These are phyloP conservation scores for Bibio marci DNA, from an alignment of 2,888 invertebrate genomes.

Conservation along the genomic window DNA sequence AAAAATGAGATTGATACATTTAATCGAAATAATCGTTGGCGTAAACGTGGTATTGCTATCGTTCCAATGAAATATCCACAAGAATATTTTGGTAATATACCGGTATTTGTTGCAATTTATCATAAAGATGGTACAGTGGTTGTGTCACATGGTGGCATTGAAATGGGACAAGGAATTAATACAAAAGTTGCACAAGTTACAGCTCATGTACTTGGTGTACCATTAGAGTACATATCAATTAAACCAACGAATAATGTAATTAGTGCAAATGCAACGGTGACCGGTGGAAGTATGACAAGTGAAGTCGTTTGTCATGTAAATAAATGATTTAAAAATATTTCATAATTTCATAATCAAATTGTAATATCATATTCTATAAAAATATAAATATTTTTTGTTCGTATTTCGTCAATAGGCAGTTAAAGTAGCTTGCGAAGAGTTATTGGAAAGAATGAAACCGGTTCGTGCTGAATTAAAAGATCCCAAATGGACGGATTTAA, in stretches of 20 bases:
- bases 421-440: constrained; percentile 8
- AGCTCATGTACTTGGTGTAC: constrained; percentile 32
- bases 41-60: constrained; percentile 32
- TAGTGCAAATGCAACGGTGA: constrained; percentile 28
- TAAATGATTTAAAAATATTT: constrained; percentile 1
- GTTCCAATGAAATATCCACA: constrained; percentile 33
- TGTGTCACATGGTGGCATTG: constrained; percentile 30
- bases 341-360: too few relatives aligned
- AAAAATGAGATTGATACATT: constrained; percentile 23
- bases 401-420: constrained; percentile 11
- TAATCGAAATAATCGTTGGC: constrained; percentile 36
- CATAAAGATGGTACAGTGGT: constrained; percentile 31
- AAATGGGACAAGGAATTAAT: constrained; percentile 37
- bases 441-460: constrained; percentile 7
- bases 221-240: constrained; percentile 29
- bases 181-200: constrained; percentile 34
- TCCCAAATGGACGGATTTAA: constrained; percentile 10
- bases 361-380: too few relatives aligned
- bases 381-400: constrained; percentile 9
- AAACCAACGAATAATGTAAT: constrained; percentile 28
- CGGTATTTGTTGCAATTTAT: constrained; percentile 30
- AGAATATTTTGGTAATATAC: constrained; percentile 20
- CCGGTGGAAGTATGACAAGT: constrained; percentile 31
- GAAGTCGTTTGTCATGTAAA: constrained; percentile 25
- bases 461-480: constrained; percentile 6